Base-by-base conservation (phyloP, 1,140 invertebrate species). In the Nasonia longicornis region DNA sequence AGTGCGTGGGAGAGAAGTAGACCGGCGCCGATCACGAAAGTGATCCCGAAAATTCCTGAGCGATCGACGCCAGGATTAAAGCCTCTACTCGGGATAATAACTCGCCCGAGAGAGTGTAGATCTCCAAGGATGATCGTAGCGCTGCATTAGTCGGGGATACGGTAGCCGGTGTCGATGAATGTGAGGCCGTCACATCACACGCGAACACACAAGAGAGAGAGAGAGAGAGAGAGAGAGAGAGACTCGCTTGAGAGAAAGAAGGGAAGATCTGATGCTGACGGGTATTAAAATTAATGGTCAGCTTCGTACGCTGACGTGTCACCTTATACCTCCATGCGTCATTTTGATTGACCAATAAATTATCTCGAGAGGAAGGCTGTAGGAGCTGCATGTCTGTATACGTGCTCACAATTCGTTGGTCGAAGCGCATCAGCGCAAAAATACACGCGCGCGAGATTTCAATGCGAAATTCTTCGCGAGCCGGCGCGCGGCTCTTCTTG, bases 311-410 rank as follows among this genome's bases (percentile, higher is more conserved):
- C 87, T 90, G 88, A 90, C 89, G 89, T 89, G 88, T 90, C 88
- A 89, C 88, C 88, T 89, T 89, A 89, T 89, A 90, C 88, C 89
- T 88, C 86, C 89, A 90, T 90, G 87, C 86, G 89, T 90, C 89
- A 90, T 89, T 89, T 87, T 89, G 89, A 90, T 90, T 90, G 89
- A 90, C 89, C 87, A 89, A 90, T 90, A 90, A 90, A 89, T 90
- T 89, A 90, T 90, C 84, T 82, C 77, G 82, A 35, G 58, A 64
- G 38, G 38, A 2, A 67, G 22, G 16, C 71, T 10, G 42, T 0
- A 22, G 42, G 2, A 26, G 38, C 7, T 26, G 26, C 26, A 35
- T 35, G 31, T 35, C 4, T 35, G 31, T 72, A 7, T 42, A 42
- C 8, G 38, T n/a, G 11, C 69, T 26, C 12, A 48, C 71, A 72